These are phyloP conservation scores for Mercenaria mercenaria DNA, from an alignment of 1,140 invertebrate species.

Conservation along the genomic window DNA sequence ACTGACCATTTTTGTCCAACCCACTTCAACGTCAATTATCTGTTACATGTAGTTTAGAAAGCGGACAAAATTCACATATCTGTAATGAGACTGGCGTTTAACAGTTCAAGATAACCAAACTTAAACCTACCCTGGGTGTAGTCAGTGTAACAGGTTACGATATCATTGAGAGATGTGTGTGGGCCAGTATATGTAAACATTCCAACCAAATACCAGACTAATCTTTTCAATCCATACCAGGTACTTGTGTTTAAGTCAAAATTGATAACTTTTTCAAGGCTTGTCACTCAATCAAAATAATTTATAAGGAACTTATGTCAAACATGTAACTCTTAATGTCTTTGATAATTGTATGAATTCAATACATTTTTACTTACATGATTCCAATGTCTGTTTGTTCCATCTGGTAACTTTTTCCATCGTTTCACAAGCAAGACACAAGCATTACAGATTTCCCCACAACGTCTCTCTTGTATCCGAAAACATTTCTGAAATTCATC, in stretches of 20 bases:
- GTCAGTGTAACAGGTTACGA: neutral
- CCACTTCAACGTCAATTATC: neutral
- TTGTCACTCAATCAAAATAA: neutral
- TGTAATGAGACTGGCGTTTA: too few species aligned
- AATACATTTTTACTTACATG: conserved; percentile 89
- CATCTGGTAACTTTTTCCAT: conserved; percentile 93
- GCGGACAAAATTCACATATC: neutral
- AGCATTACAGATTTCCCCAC: conserved; percentile 95
- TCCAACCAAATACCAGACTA: conserved; percentile 24
- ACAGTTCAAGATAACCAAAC: neutral
- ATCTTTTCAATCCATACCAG: neutral
- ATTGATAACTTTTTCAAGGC: neutral
- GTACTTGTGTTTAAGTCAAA: neutral
- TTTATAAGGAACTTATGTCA: neutral
- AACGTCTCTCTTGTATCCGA: conserved; percentile 90
- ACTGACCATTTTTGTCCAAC: neutral
- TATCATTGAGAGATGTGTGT: neutral
- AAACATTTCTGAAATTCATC: conserved; percentile 95
- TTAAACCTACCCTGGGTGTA: neutral
- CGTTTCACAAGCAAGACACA: conserved; percentile 94
- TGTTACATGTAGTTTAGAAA: neutral
- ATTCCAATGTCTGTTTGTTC: conserved; percentile 93
- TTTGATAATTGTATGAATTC: too few species aligned
- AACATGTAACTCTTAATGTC: too few species aligned
- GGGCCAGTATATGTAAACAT: conserved; percentile 31